Percentiles rank a stretch among this genome's conserved stretches.
Conservation (phyloP, 2,888 invertebrate species). For the Nomada hirtipes region DNA sequence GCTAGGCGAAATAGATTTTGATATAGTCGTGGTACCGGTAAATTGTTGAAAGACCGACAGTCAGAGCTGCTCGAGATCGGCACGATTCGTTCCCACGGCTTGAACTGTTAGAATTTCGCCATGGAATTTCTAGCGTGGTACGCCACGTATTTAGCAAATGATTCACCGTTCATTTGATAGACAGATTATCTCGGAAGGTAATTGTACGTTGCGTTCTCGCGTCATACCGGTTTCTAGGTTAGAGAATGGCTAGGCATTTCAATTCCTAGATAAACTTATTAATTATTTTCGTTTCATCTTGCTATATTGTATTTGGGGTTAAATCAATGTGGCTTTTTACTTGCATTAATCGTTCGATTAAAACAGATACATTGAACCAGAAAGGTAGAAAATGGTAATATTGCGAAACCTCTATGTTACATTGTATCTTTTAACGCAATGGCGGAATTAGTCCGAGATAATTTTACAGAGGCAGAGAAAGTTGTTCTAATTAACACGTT, state of each 20-base stretch:
- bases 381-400: no score
- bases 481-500: neutral
- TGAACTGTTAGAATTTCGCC: neutral
- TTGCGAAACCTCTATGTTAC: neutral
- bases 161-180: constrained; percentile 18
- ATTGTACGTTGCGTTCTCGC: neutral
- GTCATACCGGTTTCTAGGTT: constrained; percentile 55
- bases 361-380: no score
- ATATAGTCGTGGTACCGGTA: neutral
- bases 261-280: neutral
- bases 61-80: neutral
- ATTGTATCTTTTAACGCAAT: neutral
- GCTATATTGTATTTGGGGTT: neutral
- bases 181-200: constrained; percentile 2
- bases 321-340: neutral
- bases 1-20: neutral
- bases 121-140: neutral
- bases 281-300: neutral
- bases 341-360: no score
- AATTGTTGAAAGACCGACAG: constrained; percentile 4
- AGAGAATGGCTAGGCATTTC: constrained; percentile 27
- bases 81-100: neutral
- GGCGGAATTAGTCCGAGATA: constrained; percentile 3
- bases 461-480: neutral
- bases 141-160: neutral